These are phyloP conservation scores for Oryzias dopingdopingensis DNA, from an alignment of 2,797 vertebrate species.

Conservation along the genomic window DNA sequence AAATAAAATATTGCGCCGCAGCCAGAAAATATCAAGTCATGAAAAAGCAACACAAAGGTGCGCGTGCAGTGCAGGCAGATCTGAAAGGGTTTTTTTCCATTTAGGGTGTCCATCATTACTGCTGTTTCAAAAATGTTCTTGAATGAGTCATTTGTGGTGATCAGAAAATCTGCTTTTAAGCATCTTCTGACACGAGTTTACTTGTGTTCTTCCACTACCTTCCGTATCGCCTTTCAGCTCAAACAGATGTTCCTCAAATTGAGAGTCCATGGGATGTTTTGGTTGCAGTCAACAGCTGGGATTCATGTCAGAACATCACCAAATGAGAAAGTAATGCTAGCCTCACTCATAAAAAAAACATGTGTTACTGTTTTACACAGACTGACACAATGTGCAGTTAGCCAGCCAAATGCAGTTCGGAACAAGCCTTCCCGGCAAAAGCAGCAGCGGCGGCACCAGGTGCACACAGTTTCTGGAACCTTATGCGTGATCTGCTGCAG, in stretches of 20 bases:
- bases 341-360: slow-evolving; percentile 16
- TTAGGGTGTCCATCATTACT: too few species aligned
- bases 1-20: slow-evolving; percentile 25
- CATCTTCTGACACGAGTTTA: slow-evolving; percentile 25
- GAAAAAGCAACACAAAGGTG: slow-evolving; percentile 7
- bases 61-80: too few species aligned
- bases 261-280: slow-evolving; percentile 39
- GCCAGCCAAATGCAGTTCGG: slow-evolving; percentile 35
- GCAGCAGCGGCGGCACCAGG: slow-evolving; percentile 63
- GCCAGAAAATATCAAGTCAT: slow-evolving; percentile 35
- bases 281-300: slow-evolving; percentile 45
- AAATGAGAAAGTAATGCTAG: slow-evolving; percentile 30
- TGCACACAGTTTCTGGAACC: slow-evolving; percentile 67
- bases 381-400: slow-evolving; percentile 19
- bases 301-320: slow-evolving; percentile 35
- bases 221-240: slow-evolving; percentile 44
- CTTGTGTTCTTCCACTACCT: slow-evolving; percentile 41
- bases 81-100: too few species aligned
- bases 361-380: slow-evolving; percentile 5
- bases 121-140: neutral
- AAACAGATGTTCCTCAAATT: slow-evolving; percentile 67
- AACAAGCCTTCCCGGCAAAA: slow-evolving; percentile 47
- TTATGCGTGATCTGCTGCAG: slow-evolving; percentile 66
- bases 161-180: slow-evolving; percentile 6
- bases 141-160: neutral